Evolutionary conservation across 2,888 invertebrate species (phyloP), one percentile per base, ranked within the genome.

Genomic region (Zaprionus lineosus): DNA sequence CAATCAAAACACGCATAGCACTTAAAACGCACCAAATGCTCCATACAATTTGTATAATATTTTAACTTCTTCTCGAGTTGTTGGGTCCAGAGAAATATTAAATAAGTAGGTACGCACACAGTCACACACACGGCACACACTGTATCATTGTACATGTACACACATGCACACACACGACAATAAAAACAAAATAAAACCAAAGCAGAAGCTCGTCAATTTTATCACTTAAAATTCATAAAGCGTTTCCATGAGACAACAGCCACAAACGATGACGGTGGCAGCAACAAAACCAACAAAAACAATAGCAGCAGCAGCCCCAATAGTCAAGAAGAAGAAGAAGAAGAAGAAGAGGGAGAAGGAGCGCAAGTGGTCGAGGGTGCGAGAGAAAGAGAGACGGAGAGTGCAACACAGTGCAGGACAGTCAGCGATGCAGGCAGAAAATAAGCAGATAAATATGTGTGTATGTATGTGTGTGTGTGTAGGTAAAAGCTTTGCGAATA

Each of bases 151-250:
- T n/a, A n/a, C 24, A 41, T 11, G 40, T 24, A 14, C 16, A 43
- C 11, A 57, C 36, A 57, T 48, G 65, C 24, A 62, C 18, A 62
- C 21, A 53, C 14, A 39, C 51, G 73, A 63, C 64, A 81, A 79
- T 74, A 77, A 77, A 72, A 74, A 58, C 63, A 63, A 82, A 82
- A 83, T 83, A 78, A 83, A 78, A 77, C 78, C 77, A 81, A 72
- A 78, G 73, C 76, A 75, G 58, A 50, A 48, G 57, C 74, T 74
- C 77, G 60, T 82, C 78, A 74, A 73, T 81, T 81, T 72, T 47
- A 58, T 75, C 83, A 79, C 79, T 84, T 81, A 68, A 81, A 81
- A 81, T 81, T 81, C 81, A 84, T 77, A 74, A 83, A 83, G 53
- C 81, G 81, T 81, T 70, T 67, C 59, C 64, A 11, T 43, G 52